Conservation (phyloP, 2,888 invertebrate species). For the Prionchulus punctatus region DNA sequence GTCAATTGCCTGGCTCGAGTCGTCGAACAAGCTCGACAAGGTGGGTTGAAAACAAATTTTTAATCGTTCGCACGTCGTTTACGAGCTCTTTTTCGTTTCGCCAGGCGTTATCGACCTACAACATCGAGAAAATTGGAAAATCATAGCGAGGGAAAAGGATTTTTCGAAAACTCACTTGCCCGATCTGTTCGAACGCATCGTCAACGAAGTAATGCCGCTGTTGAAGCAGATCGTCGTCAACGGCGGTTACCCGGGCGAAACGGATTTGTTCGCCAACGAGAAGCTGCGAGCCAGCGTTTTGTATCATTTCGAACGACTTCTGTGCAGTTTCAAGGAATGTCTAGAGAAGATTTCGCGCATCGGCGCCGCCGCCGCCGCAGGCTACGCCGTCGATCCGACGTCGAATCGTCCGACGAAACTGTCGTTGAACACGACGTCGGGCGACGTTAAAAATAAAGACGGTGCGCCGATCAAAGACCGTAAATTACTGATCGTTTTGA, state of each 20-base stretch:
- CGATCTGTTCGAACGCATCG: slow-evolving; percentile 17
- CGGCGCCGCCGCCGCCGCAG: neutral
- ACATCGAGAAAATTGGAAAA: slow-evolving; percentile 26
- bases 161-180: slow-evolving; percentile 25
- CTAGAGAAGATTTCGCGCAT: neutral
- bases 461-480: slow-evolving; percentile 15
- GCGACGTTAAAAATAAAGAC: too few species aligned
- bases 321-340: slow-evolving; percentile 17
- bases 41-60: too few species aligned
- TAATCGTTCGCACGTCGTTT: too few species aligned
- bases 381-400: neutral
- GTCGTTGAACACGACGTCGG: too few species aligned
- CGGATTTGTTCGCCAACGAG: slow-evolving; percentile 24
- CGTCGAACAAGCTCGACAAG: slow-evolving; percentile 15
- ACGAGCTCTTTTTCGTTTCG: too few species aligned
- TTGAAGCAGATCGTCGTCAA: slow-evolving; percentile 18
- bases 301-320: slow-evolving; percentile 19
- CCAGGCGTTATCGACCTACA: slow-evolving; percentile 19
- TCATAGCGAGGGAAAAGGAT: slow-evolving; percentile 20
- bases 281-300: slow-evolving; percentile 20
- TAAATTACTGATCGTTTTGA: slow-evolving; percentile 24
- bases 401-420: neutral
- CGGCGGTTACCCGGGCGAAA: slow-evolving; percentile 20
- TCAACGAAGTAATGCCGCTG: slow-evolving; percentile 21
- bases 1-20: slow-evolving; percentile 22